phyloP scores from a whole-genome alignment of 2,797 vertebrate species.

The Emys orbicularis region DNA sequence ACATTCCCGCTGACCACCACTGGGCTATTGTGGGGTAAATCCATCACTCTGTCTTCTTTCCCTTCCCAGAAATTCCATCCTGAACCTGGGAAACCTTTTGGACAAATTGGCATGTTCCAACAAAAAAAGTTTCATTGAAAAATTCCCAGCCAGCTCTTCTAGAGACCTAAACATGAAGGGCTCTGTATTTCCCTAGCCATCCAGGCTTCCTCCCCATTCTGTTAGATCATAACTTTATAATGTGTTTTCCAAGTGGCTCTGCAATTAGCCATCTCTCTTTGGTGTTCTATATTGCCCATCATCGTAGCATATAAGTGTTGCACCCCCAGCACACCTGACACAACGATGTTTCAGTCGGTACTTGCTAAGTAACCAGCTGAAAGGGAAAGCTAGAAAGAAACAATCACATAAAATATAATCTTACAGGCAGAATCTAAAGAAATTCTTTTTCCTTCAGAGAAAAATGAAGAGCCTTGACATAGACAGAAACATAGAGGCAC shows the following conservation, averaged over 20 bases:
- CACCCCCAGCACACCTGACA: background rate
- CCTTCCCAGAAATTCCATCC: background rate
- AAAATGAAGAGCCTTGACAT: background rate
- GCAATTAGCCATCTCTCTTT: background rate
- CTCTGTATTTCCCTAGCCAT: background rate
- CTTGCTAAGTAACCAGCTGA: background rate
- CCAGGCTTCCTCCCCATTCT: background rate
- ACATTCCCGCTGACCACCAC: background rate
- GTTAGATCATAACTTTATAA: background rate
- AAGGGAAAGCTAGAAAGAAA: background rate
- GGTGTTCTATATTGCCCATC: background rate
- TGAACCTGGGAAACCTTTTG: background rate
- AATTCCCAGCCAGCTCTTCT: background rate
- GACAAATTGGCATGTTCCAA: background rate
- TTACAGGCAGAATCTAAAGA: background rate
- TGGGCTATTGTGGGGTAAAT: background rate
- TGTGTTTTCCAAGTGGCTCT: background rate
- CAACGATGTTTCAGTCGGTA: background rate
- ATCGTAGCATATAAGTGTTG: rapidly evolving
- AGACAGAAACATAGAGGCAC: background rate
- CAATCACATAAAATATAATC: background rate
- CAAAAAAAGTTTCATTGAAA: background rate
- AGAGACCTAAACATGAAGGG: background rate
- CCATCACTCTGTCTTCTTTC: background rate
- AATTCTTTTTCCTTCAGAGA: background rate